Base-by-base conservation (phyloP, 2,888 invertebrate species). In the Ametastegia equiseti region DNA sequence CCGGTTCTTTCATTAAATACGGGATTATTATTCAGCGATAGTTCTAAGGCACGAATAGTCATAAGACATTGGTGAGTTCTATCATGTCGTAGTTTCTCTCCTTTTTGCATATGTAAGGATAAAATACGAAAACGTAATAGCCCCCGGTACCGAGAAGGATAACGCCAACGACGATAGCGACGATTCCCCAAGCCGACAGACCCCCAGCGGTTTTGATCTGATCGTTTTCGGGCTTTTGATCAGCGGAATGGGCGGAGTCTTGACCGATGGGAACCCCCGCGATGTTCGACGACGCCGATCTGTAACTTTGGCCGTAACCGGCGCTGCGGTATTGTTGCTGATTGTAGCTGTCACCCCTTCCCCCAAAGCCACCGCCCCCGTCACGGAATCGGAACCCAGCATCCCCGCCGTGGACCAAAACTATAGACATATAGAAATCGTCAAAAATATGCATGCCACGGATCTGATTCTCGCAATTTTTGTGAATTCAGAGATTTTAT, bases 121-220 rank as follows among this genome's bases (percentile, higher is more conserved):
- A 95, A 86, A 95, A 95, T 85, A 95, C 93, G 42, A 94, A 93
- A 83, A 94, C 93, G 86, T 95, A 95, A 87, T 96, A 95, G 57
- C 94, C 92, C 0, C 93, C 93, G 89, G 93, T 92, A 83, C 93
- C 92, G 5, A 93, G 90, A 27, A 94, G 86, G 57, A 94, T 93
- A n/a, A 93, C 83, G 1, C 92, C 91, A 13, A 94, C 88, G 81
- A 94, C 90, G 11, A 94, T 86, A n/a, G 92, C 90, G 13, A 94
- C 93, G 39, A 95, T 94, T 27, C 95, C 95, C 94, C 95, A 95
- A 0, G 95, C 95, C 0, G 95, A 94, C 47, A 95, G 91, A 5
- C 93, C 93, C 6, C 3, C 30, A 23, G n/a, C 23, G 2, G 27
- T 30, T 23, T 71, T 71, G 0, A 2, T 19, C 30, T 13, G 1